A percentile compares a stretch with the other conserved stretches of the same genome.
phyloP scores from a whole-genome alignment of 2,113 vertebrate species.

The Cynocephalus volans region DNA sequence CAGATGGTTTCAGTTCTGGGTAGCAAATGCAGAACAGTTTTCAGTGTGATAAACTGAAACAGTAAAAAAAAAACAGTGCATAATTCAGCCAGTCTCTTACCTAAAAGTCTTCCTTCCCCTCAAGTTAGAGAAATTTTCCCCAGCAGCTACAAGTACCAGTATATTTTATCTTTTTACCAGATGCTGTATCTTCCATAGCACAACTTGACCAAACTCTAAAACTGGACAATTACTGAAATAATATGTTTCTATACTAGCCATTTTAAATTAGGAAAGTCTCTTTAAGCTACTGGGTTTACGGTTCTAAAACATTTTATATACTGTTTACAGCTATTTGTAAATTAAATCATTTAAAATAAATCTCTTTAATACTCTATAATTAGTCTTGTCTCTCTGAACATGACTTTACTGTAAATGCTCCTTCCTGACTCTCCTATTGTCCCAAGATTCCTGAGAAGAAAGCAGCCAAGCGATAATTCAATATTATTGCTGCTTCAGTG shows the following conservation, averaged over 20 bases:
- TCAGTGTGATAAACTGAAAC: slow-evolving; percentile 85
- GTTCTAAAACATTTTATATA: slow-evolving; percentile 79
- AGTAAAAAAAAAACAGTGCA: slow-evolving; percentile 62
- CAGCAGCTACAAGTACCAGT: slow-evolving; percentile 75
- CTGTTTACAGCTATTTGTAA: slow-evolving; percentile 82
- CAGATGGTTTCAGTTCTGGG: slow-evolving; percentile 80
- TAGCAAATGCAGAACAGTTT: slow-evolving; percentile 80
- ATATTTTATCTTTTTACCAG: slow-evolving; percentile 80
- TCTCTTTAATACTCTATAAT: slow-evolving; percentile 87
- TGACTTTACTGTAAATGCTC: slow-evolving; percentile 90
- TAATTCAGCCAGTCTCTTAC: slow-evolving; percentile 78
- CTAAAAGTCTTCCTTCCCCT: slow-evolving; percentile 80
- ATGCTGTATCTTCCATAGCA: slow-evolving; percentile 22
- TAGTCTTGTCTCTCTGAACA: slow-evolving; percentile 90
- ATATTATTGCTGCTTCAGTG: slow-evolving; percentile 95
- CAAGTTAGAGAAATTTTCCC: slow-evolving; percentile 61
- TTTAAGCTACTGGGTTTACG: slow-evolving; percentile 67
- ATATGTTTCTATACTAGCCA: slow-evolving; percentile 70
- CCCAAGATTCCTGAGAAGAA: slow-evolving; percentile 93
- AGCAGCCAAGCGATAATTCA: slow-evolving; percentile 94
- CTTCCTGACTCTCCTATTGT: slow-evolving; percentile 91
- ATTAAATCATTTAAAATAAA: slow-evolving; percentile 85
- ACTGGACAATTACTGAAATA: slow-evolving; percentile 82
- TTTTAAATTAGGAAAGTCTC: slow-evolving; percentile 82
- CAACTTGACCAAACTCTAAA: slow-evolving; percentile 77